A percentile compares a stretch with the other conserved stretches of the same genome.
These are phyloP conservation scores for Cantharis flavilabris DNA, from an alignment of 2,888 invertebrate genomes.

Conservation along the genomic window DNA sequence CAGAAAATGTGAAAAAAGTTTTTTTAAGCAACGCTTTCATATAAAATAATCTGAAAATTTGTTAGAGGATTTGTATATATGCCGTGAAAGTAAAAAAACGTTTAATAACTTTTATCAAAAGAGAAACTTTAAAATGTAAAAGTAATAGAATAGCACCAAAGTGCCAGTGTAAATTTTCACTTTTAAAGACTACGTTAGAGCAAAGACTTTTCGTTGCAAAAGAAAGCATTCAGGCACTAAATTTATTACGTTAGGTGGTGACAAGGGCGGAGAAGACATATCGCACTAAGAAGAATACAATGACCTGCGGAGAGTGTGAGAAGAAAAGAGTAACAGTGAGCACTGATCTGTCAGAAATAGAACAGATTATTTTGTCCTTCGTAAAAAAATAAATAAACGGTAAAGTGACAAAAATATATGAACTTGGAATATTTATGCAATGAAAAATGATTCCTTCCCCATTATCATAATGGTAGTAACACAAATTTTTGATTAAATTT, in stretches of 20 bases:
- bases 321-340: slow-evolving; percentile 24
- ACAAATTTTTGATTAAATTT: slow-evolving; percentile 2
- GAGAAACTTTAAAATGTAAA: slow-evolving; percentile 19
- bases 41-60: slow-evolving; percentile 23
- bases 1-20: slow-evolving; percentile 20
- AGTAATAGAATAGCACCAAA: slow-evolving; percentile 17
- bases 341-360: slow-evolving; percentile 22
- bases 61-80: slow-evolving; percentile 26
- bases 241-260: slow-evolving; percentile 56
- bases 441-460: slow-evolving; percentile 17
- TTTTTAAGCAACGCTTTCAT: slow-evolving; percentile 5
- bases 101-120: slow-evolving; percentile 20
- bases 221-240: slow-evolving; percentile 52
- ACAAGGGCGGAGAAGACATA: slow-evolving; percentile 54
- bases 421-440: slow-evolving; percentile 13
- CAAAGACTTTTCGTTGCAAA: slow-evolving; percentile 32
- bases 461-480: neutral
- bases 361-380: slow-evolving; percentile 28
- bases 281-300: slow-evolving; percentile 55
- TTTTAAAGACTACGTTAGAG: slow-evolving; percentile 17
- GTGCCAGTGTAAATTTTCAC: slow-evolving; percentile 27
- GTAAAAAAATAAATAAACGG: slow-evolving; percentile 18
- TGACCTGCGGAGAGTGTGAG: slow-evolving; percentile 38
- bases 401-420: slow-evolving; percentile 22
- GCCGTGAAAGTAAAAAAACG: slow-evolving; percentile 13